Evolutionary conservation across 2,888 invertebrate species (phyloP).

Genomic region (Leptopilina syphax): DNA sequence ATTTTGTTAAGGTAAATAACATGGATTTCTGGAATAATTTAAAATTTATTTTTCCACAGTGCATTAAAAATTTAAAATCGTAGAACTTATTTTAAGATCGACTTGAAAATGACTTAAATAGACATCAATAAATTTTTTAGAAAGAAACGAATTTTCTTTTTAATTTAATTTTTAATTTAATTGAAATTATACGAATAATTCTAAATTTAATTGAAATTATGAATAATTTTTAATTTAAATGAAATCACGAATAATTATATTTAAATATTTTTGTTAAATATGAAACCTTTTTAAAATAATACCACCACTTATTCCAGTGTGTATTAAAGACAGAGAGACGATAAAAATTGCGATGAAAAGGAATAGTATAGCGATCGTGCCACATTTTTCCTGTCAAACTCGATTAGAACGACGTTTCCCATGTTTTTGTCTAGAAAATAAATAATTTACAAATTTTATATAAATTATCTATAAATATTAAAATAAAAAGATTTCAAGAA

Average conservation of each 20-base stretch:
- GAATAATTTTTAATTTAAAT: not conserved
- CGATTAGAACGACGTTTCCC: conserved; percentile 67
- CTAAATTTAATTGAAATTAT: not conserved
- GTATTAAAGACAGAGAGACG: conserved; percentile 79
- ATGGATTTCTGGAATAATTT: too few species aligned
- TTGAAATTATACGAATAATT: too few species aligned
- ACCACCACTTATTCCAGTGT: conserved; percentile 80
- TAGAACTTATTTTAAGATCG: too few species aligned
- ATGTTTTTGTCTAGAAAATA: conserved; percentile 63
- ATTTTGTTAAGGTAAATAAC: too few species aligned
- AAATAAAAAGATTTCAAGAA: not conserved
- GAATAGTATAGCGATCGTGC: conserved; percentile 79
- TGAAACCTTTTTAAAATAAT: conserved; percentile 73
- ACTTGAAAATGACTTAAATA: too few species aligned
- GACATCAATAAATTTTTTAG: too few species aligned
- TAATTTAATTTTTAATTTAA: too few species aligned
- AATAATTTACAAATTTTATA: conserved; percentile 28
- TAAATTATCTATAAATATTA: conserved; percentile 12
- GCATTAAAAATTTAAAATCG: too few species aligned
- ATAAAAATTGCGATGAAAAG: conserved; percentile 79
- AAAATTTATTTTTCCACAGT: too few species aligned
- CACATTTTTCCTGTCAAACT: conserved; percentile 81
- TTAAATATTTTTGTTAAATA: not conserved
- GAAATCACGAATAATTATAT: not conserved
- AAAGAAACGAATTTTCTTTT: too few species aligned